Conservation (phyloP, 2,797 vertebrate species). For the Merluccius polli region DNA sequence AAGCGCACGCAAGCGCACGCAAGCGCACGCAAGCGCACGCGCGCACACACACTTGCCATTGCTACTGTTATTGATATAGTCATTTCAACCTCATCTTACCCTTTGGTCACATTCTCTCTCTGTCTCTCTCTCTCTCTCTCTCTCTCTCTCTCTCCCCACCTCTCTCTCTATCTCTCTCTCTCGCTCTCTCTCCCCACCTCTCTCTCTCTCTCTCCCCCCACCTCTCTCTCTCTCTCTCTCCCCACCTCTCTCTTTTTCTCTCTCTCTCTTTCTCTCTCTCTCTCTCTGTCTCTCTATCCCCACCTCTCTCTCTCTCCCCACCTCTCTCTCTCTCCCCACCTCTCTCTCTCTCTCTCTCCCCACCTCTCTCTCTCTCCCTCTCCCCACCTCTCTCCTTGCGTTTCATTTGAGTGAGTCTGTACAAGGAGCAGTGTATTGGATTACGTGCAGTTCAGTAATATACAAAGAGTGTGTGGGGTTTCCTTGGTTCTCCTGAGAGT, state of each 20-base stretch:
- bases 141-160: slow-evolving; percentile 20
- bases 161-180: no score
- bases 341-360: not conserved
- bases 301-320: slow-evolving; percentile 39
- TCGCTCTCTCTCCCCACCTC: not conserved
- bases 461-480: slow-evolving; percentile 59
- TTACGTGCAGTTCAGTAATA: slow-evolving; percentile 66
- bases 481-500: slow-evolving; percentile 34
- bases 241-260: not conserved
- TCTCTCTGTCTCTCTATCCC: slow-evolving; percentile 38
- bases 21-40: not conserved
- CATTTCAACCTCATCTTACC: slow-evolving; percentile 24
- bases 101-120: not conserved
- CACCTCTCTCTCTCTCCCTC: slow-evolving; percentile 19
- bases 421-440: slow-evolving; percentile 64
- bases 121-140: no score
- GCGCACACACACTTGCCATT: slow-evolving; percentile 7
- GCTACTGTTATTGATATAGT: slow-evolving; percentile 19
- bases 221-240: not conserved
- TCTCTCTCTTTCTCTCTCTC: slow-evolving; percentile 36
- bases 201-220: slow-evolving; percentile 40
- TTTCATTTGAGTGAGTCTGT: slow-evolving; percentile 56
- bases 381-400: slow-evolving; percentile 39
- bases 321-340: slow-evolving; percentile 45
- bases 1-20: not conserved